Evolutionary conservation across 2,113 vertebrate species (phyloP).

Genomic region (Jacana jacana): DNA sequence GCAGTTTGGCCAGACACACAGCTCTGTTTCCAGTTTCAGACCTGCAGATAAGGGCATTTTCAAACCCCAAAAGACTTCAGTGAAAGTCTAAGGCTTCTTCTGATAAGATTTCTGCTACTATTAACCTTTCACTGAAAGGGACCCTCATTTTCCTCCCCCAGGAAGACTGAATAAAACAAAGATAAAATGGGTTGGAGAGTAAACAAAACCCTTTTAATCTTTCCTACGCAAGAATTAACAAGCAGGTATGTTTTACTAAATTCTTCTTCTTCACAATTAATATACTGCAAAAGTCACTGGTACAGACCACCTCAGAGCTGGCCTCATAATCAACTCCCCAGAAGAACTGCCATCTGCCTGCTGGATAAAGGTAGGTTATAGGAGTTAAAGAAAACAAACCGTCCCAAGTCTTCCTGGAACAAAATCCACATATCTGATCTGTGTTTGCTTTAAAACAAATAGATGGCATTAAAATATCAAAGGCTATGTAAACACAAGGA

Average conservation of each 20-base stretch:
- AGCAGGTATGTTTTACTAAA: not conserved
- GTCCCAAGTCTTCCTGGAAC: not conserved
- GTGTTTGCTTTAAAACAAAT: conserved; percentile 15
- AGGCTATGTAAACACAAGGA: conserved; percentile 40
- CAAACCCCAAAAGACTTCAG: not conserved
- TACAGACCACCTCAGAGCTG: not conserved
- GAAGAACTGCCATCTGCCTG: not conserved
- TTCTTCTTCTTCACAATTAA: not conserved
- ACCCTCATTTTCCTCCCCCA: not conserved
- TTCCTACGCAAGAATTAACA: not conserved
- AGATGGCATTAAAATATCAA: conserved; percentile 2
- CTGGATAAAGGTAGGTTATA: not conserved
- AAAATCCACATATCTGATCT: not conserved
- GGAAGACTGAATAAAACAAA: not conserved
- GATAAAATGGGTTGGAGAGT: not conserved
- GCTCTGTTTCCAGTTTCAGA: not conserved
- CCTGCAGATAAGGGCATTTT: not conserved
- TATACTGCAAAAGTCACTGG: not conserved
- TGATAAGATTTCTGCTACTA: not conserved
- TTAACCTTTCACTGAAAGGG: not conserved
- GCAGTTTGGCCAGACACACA: not conserved
- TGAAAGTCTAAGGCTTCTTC: not conserved
- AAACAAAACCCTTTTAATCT: conserved; percentile 16
- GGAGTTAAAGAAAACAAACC: not conserved
- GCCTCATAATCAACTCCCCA: not conserved